Conservation (phyloP, 2,888 invertebrate genomes). For the Liodrosophila aerea region DNA sequence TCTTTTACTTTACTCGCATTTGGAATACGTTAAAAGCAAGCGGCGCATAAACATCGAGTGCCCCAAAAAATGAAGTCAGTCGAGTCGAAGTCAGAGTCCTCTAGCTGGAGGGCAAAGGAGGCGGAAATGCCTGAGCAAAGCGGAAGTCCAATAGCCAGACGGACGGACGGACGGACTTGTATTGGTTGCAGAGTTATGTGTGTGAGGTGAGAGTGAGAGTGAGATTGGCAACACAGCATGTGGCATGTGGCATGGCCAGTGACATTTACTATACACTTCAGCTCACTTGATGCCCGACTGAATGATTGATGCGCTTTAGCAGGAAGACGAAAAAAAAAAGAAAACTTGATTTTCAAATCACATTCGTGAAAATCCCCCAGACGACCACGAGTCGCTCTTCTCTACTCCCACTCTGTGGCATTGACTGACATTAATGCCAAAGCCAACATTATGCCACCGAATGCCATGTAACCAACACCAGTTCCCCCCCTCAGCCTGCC, state of each 20-base stretch:
- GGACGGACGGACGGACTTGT: slow-evolving; percentile 27
- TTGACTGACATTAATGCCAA: slow-evolving; percentile 73
- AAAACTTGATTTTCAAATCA: slow-evolving; percentile 70
- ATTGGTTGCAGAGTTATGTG: too few species aligned
- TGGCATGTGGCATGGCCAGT: slow-evolving; percentile 30
- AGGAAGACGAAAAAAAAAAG: slow-evolving; percentile 6
- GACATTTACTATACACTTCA: slow-evolving; percentile 78
- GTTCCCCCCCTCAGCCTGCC: slow-evolving; percentile 14
- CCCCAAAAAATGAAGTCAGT: slow-evolving; percentile 12
- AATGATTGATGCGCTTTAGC: slow-evolving; percentile 76
- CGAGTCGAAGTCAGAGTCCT: too few species aligned
- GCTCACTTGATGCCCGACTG: slow-evolving; percentile 68
- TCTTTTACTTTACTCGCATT: slow-evolving; percentile 33
- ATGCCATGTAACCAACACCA: slow-evolving; percentile 54
- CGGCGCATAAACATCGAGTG: slow-evolving; percentile 33
- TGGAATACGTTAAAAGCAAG: slow-evolving; percentile 40
- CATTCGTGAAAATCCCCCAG: slow-evolving; percentile 60
- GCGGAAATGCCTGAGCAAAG: slow-evolving; percentile 62
- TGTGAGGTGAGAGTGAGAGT: too few species aligned
- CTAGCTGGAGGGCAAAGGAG: slow-evolving; percentile 31
- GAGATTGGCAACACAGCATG: neutral
- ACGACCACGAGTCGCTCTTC: slow-evolving; percentile 9
- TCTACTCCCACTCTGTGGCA: slow-evolving; percentile 11
- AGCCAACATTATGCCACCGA: slow-evolving; percentile 69
- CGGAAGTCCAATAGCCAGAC: slow-evolving; percentile 54